Evolutionary conservation across 1,140 invertebrate genomes (phyloP), one percentile per base, ranked within the genome.

Genomic region (Lutraria rhynchaena): DNA sequence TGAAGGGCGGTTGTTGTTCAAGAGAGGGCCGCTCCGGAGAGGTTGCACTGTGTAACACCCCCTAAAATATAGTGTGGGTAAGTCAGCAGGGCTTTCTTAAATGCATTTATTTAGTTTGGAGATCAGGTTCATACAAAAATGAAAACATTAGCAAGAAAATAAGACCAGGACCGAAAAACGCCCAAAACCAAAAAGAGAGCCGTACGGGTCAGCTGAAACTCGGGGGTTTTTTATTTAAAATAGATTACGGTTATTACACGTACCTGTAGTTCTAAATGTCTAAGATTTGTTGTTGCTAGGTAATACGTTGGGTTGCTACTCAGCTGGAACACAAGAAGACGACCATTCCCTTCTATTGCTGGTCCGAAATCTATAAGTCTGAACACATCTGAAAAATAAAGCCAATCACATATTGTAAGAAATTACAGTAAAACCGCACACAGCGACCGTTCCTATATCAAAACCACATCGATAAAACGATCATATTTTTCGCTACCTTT

Each of bases 231-330:
- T 57, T 7, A 57, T 13, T 46, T 22, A 57, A n/a, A n/a, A n/a
- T n/a, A n/a, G n/a, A n/a, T n/a, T n/a, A n/a, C n/a, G 19, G 5
- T n/a, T n/a, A 61, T 27, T 13, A 19, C 4, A 27, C 11, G 1
- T 76, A 76, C 73, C 73, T 76, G 75, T 69, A 78, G 29, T 33
- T 78, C 75, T 55, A 78, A 41, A 51, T 78, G 75, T n/a, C 33
- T 29, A n/a, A 57, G 27, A 44, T 58, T 53, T 44, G 75, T 55
- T 44, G 75, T 78, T 78, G 75, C 75, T 55, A 78, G 31, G 75
- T 67, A 78, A 57, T 78, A 78, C 9, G 37, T 33, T 7, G 75
- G 75, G 46, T 78, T 78, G 19, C 49, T 57, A 69, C 27, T 41
- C 15, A 78, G 17, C 49, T 78, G 61, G 75, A 78, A 78, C 24